phyloP scores from a whole-genome alignment of 2,888 invertebrate genomes.

The Leptopilina syphax region DNA sequence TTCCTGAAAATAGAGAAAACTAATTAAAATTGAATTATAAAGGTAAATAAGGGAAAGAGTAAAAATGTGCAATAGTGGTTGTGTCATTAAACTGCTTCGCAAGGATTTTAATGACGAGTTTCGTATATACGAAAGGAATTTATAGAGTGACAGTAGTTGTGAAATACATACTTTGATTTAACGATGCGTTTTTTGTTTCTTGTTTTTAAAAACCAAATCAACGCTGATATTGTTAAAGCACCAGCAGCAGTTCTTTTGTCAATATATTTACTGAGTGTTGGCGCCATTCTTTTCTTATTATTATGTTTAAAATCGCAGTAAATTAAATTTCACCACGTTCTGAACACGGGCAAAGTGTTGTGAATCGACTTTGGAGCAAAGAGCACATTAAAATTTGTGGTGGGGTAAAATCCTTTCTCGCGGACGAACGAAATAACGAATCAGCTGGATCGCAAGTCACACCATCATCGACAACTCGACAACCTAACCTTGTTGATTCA shows the following conservation, averaged over 20 bases:
- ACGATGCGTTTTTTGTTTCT: conserved; percentile 61
- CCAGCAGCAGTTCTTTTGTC: conserved; percentile 83
- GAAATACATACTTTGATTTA: conserved; percentile 55
- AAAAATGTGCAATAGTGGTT: neutral
- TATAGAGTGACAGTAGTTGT: conserved; percentile 22
- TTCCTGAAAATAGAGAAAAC: conserved; percentile 73
- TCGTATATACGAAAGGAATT: conserved; percentile 18
- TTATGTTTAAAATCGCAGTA: neutral
- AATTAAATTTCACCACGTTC: conserved; percentile 14
- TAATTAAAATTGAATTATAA: conserved; percentile 40
- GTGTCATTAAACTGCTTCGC: conserved; percentile 37
- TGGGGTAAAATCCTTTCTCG: conserved; percentile 40
- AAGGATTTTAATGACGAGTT: conserved; percentile 30
- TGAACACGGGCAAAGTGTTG: conserved; percentile 32
- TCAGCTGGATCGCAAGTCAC: conserved; percentile 36
- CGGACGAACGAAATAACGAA: conserved; percentile 23
- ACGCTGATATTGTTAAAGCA: conserved; percentile 80
- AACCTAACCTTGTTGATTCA: conserved; percentile 16
- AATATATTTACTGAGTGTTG: conserved; percentile 86
- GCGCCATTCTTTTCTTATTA: conserved; percentile 80
- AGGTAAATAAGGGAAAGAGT: neutral
- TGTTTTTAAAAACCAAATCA: conserved; percentile 68
- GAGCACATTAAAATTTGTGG: conserved; percentile 41
- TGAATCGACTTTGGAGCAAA: conserved; percentile 45
- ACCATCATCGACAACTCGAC: neutral